Percentiles rank a stretch among this genome's conserved stretches.
phyloP scores from a whole-genome alignment of 2,113 vertebrate species.

The Copsychus sechellarum region DNA sequence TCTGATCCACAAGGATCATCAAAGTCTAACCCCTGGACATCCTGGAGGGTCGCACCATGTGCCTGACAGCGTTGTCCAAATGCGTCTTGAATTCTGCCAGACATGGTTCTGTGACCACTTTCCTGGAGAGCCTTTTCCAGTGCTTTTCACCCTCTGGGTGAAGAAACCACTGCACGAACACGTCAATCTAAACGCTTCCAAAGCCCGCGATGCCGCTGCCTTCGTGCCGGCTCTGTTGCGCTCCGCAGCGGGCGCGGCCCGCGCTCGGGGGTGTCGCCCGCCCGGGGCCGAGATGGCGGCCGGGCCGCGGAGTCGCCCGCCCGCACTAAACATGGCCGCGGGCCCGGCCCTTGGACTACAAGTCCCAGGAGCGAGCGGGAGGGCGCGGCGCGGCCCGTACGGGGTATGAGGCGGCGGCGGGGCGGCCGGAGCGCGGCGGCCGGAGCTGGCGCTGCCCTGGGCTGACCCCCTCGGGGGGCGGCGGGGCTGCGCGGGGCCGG shows the following conservation, averaged over 20 bases:
- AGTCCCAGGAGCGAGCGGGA: background rate
- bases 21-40: background rate
- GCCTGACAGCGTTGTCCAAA: background rate
- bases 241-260: fast-evolving
- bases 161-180: background rate
- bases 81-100: background rate
- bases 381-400: background rate
- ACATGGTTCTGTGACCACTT: background rate
- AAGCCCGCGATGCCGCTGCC: fast-evolving
- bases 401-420: background rate
- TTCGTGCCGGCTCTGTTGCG: fast-evolving
- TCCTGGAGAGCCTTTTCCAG: background rate
- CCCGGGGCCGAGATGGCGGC: background rate
- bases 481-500: background rate
- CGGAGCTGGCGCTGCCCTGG: slow-evolving; percentile 20
- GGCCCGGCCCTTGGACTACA: background rate
- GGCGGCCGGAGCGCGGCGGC: background rate
- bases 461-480: background rate
- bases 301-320: background rate
- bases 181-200: fast-evolving
- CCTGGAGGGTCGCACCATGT: background rate
- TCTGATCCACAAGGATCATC: background rate
- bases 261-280: background rate
- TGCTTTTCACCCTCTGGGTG: background rate
- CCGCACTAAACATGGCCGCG: background rate